A percentile compares a stretch with the other conserved stretches of the same genome.
Evolutionary conservation across 2,113 vertebrate species (phyloP).

Genomic region (Charadrius vociferus): DNA sequence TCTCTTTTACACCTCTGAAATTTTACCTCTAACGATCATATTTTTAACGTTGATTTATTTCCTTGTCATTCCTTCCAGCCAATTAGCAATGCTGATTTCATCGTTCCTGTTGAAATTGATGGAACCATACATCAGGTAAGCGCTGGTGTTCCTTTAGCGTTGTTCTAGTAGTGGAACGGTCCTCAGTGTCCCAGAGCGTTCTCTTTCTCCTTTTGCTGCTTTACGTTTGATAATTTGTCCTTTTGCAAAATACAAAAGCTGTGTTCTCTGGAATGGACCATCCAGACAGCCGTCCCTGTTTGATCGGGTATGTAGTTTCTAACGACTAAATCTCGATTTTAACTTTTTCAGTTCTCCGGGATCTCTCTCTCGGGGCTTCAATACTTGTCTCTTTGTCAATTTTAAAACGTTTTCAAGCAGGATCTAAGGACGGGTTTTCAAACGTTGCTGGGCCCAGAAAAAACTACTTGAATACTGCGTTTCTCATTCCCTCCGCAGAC

Average conservation of each 20-base stretch:
- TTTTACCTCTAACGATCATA: neutral
- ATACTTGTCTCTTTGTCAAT: neutral
- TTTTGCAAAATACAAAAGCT: neutral
- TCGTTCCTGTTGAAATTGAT: slow-evolving; percentile 98
- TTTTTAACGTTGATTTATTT: slow-evolving; percentile 5
- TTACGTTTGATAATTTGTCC: neutral
- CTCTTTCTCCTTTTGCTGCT: neutral
- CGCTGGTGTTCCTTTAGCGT: neutral
- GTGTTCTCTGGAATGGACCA: neutral
- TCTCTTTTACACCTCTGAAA: neutral
- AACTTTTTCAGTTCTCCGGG: neutral
- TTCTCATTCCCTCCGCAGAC: neutral
- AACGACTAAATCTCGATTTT: neutral
- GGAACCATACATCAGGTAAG: slow-evolving; percentile 98
- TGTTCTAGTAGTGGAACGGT: neutral
- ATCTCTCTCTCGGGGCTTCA: neutral
- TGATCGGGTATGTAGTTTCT: neutral
- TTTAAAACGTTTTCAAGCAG: neutral
- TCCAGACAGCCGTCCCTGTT: neutral
- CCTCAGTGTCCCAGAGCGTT: accelerated
- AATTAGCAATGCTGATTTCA: slow-evolving; percentile 98
- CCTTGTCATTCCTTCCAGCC: slow-evolving; percentile 79
- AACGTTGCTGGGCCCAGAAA: neutral
- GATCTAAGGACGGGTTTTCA: neutral
- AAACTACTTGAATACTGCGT: neutral